These are phyloP conservation scores for Halictus ligatus DNA, from an alignment of 2,888 invertebrate species.

Conservation along the genomic window DNA sequence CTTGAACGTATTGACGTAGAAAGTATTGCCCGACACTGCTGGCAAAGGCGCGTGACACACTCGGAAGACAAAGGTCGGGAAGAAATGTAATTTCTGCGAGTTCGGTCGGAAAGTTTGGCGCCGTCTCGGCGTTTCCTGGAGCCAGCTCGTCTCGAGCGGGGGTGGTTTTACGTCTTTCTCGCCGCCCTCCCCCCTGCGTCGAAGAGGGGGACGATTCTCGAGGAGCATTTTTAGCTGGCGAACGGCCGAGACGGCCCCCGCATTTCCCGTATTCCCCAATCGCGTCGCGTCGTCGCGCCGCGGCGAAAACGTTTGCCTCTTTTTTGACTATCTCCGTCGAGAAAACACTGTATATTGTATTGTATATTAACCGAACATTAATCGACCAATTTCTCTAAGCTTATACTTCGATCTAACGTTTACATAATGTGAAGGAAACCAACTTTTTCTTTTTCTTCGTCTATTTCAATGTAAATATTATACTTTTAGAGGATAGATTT, in stretches of 20 bases:
- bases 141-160: not conserved
- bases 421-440: slow-evolving; percentile 48
- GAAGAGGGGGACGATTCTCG: not conserved
- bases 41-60: not conserved
- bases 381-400: slow-evolving; percentile 79
- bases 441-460: slow-evolving; percentile 6
- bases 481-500: slow-evolving; percentile 66
- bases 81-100: slow-evolving; percentile 3
- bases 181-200: not conserved
- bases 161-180: not conserved
- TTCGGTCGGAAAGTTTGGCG: slow-evolving; percentile 11
- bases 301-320: slow-evolving; percentile 31
- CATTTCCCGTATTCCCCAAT: not conserved
- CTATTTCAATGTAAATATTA: slow-evolving; percentile 70
- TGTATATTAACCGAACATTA: slow-evolving; percentile 61
- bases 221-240: slow-evolving; percentile 14
- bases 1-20: not conserved
- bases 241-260: slow-evolving; percentile 1
- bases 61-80: not conserved
- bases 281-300: not conserved
- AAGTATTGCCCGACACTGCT: not conserved
- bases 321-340: slow-evolving; percentile 36
- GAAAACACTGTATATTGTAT: slow-evolving; percentile 17
- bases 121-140: not conserved
- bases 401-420: slow-evolving; percentile 70